phyloP scores from a whole-genome alignment of 2,888 invertebrate species.

The Ophion ellenae region DNA sequence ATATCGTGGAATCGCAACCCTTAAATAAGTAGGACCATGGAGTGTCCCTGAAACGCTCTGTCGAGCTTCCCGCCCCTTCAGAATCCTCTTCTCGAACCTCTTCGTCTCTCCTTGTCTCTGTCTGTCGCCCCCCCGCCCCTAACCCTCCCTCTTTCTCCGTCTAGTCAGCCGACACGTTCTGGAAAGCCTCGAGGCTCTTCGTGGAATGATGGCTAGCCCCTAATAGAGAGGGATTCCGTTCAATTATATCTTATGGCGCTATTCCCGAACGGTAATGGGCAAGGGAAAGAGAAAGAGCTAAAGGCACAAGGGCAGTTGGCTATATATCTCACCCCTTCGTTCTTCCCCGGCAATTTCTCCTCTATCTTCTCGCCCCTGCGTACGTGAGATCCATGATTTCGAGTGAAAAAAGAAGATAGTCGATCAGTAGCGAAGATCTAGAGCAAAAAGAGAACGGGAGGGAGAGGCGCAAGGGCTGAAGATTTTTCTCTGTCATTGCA shows the following conservation, averaged over 20 bases:
- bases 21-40: conserved; percentile 70
- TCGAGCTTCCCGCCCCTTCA: conserved; percentile 28
- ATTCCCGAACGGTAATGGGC: conserved; percentile 73
- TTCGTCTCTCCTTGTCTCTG: conserved; percentile 8
- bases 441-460: not conserved
- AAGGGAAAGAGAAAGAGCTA: conserved; percentile 24
- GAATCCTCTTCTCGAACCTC: conserved; percentile 11
- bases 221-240: conserved; percentile 79
- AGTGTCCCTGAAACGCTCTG: conserved; percentile 64
- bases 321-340: conserved; percentile 38
- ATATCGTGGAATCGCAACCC: conserved; percentile 67
- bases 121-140: conserved; percentile 30
- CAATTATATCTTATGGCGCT: conserved; percentile 79
- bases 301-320: conserved; percentile 10
- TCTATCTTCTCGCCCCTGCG: conserved; percentile 27
- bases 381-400: conserved; percentile 53
- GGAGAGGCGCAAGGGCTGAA: not conserved
- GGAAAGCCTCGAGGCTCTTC: conserved; percentile 64
- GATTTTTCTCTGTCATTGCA: conserved; percentile 39
- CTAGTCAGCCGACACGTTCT: conserved; percentile 39
- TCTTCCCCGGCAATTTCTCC: conserved; percentile 57
- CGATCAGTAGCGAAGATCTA: conserved; percentile 6
- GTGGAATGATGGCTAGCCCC: conserved; percentile 75
- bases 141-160: conserved; percentile 34
- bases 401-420: conserved; percentile 42